These are phyloP conservation scores for Semaprochilodus insignis DNA, from an alignment of 2,797 vertebrate genomes.

Conservation along the genomic window DNA sequence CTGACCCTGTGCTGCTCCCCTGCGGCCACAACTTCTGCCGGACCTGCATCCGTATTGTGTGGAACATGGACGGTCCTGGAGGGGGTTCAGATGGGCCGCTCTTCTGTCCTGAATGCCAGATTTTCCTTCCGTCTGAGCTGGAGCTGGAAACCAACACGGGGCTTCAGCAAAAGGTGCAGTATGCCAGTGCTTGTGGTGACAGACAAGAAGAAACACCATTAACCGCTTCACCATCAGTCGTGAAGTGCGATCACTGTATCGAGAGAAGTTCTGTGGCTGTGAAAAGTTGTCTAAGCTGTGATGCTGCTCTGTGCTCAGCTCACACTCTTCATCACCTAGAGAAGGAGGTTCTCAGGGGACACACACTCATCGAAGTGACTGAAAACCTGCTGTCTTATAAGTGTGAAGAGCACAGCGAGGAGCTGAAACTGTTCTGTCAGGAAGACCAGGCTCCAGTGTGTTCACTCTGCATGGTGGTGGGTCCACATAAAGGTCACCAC, in stretches of 20 bases:
- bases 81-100: slow-evolving; percentile 61
- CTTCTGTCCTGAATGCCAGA: slow-evolving; percentile 83
- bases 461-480: slow-evolving; percentile 76
- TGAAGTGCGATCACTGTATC: slow-evolving; percentile 81
- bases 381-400: slow-evolving; percentile 74
- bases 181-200: slow-evolving; percentile 40
- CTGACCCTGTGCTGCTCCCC: slow-evolving; percentile 73
- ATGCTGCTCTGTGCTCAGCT: slow-evolving; percentile 76
- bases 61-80: slow-evolving; percentile 69
- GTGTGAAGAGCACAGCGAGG: slow-evolving; percentile 77
- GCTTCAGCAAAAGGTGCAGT: slow-evolving; percentile 70
- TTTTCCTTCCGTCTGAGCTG: slow-evolving; percentile 71
- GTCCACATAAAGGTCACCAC: slow-evolving; percentile 75
- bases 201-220: slow-evolving; percentile 24
- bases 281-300: slow-evolving; percentile 79
- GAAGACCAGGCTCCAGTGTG: slow-evolving; percentile 75
- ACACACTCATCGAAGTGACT: slow-evolving; percentile 77
- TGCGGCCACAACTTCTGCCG: slow-evolving; percentile 79
- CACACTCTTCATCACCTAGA: slow-evolving; percentile 75
- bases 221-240: slow-evolving; percentile 36
- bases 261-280: slow-evolving; percentile 71
- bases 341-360: slow-evolving; percentile 73
- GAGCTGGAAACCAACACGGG: slow-evolving; percentile 68
- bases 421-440: slow-evolving; percentile 79
- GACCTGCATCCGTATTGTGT: slow-evolving; percentile 76